Percentiles rank a stretch among this genome's conserved stretches.
phyloP scores from a whole-genome alignment of 2,888 invertebrate species.

The Aphodius granarius region DNA sequence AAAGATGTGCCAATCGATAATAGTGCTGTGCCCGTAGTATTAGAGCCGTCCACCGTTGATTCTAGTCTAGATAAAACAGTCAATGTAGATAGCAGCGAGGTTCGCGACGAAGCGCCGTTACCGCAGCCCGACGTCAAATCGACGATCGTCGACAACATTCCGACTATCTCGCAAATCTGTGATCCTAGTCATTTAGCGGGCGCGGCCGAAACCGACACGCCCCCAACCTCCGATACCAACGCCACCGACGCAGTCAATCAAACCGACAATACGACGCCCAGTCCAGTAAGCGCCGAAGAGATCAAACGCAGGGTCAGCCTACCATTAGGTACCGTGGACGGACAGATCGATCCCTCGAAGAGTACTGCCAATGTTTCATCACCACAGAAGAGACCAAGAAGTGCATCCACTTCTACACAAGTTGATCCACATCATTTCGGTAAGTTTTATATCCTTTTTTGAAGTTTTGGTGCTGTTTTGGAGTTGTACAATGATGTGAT shows the following conservation, averaged over 20 bases:
- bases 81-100: slow-evolving; percentile 24
- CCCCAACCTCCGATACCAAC: slow-evolving; percentile 26
- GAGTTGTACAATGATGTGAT: no score
- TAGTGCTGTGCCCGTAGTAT: slow-evolving; percentile 56
- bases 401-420: slow-evolving; percentile 80
- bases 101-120: slow-evolving; percentile 21
- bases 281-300: slow-evolving; percentile 38
- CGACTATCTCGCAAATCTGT: slow-evolving; percentile 74
- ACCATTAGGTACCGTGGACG: slow-evolving; percentile 52
- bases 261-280: slow-evolving; percentile 22
- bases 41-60: slow-evolving; percentile 55
- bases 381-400: slow-evolving; percentile 73
- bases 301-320: slow-evolving; percentile 61
- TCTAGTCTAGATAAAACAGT: slow-evolving; percentile 44
- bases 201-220: slow-evolving; percentile 17
- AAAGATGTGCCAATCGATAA: slow-evolving; percentile 46
- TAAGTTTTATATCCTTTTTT: slow-evolving; percentile 54
- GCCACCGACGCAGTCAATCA: slow-evolving; percentile 18
- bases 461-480: no score
- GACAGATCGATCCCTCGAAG: slow-evolving; percentile 46
- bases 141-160: slow-evolving; percentile 61
- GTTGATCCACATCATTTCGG: slow-evolving; percentile 85
- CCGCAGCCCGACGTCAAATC: slow-evolving; percentile 21
- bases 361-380: slow-evolving; percentile 56
- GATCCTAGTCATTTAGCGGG: slow-evolving; percentile 62